Conservation (phyloP, 2,113 vertebrate species). For the Chinchilla lanigera region DNA sequence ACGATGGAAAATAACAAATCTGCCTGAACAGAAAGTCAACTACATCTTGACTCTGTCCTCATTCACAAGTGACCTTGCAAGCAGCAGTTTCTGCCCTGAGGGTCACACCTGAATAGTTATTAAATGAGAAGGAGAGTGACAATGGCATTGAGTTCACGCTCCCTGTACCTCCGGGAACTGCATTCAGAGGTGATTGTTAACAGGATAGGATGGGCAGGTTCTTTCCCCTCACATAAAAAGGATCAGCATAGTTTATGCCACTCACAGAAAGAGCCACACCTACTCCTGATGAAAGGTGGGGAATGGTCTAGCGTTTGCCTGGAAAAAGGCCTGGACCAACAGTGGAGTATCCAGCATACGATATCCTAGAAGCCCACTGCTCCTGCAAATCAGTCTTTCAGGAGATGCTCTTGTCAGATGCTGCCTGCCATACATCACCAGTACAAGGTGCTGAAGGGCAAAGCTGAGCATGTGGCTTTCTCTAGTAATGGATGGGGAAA, state of each 20-base stretch:
- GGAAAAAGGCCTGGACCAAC: background rate
- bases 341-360: background rate
- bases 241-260: background rate
- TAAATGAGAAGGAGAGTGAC: slow-evolving; percentile 11
- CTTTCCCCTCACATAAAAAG: background rate
- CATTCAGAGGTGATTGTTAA: slow-evolving; percentile 20
- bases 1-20: background rate
- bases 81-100: background rate
- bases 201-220: slow-evolving; percentile 85
- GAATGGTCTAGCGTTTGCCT: background rate
- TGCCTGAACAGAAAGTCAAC: slow-evolving; percentile 22
- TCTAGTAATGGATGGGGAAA: background rate
- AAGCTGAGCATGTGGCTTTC: background rate
- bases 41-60: slow-evolving; percentile 43
- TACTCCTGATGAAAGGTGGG: slow-evolving; percentile 53
- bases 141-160: background rate
- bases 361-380: background rate
- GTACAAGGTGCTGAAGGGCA: background rate
- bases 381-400: slow-evolving; percentile 4
- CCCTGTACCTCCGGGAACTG: background rate
- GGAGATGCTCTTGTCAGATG: background rate
- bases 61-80: slow-evolving; percentile 31
- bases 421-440: background rate
- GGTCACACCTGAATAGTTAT: background rate
- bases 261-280: slow-evolving; percentile 87